Evolutionary conservation across 2,888 invertebrate species (phyloP).

Genomic region (Machimus atricapillus): DNA sequence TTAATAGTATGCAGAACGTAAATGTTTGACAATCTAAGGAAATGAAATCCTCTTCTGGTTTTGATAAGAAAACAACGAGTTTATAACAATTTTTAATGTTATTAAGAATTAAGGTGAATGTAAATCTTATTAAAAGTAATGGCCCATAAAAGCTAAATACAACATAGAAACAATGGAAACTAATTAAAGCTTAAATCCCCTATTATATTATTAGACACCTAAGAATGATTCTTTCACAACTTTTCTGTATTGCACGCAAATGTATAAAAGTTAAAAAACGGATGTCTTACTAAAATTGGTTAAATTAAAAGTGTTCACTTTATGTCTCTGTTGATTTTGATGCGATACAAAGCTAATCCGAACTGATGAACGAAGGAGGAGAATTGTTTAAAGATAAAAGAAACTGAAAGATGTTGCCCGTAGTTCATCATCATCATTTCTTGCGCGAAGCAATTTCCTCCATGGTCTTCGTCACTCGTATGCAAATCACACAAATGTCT

Average conservation of each 20-base stretch:
- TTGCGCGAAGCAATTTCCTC: conserved; percentile 55
- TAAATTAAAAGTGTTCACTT: neutral
- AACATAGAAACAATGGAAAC: neutral
- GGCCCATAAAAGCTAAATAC: neutral
- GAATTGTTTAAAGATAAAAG: conserved; percentile 56
- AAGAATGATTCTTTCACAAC: neutral
- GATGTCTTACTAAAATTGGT: neutral
- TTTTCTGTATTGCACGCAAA: neutral
- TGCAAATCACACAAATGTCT: conserved; percentile 60
- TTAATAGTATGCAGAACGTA: neutral
- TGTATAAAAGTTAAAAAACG: neutral
- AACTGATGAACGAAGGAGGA: conserved; percentile 63
- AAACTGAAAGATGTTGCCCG: conserved; percentile 49
- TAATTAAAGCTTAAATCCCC: neutral
- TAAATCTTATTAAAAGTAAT: neutral
- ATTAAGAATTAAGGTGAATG: neutral
- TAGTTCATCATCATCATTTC: neutral
- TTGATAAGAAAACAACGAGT: neutral
- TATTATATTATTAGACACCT: neutral
- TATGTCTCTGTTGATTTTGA: conserved; percentile 53
- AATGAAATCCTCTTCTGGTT: neutral
- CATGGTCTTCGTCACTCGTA: conserved; percentile 55
- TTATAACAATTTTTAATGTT: neutral
- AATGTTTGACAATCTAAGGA: neutral
- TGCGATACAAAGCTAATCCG: conserved; percentile 64